Evolutionary conservation across 1,140 invertebrate species (phyloP).

Genomic region (Rhopalosiphum padi): DNA sequence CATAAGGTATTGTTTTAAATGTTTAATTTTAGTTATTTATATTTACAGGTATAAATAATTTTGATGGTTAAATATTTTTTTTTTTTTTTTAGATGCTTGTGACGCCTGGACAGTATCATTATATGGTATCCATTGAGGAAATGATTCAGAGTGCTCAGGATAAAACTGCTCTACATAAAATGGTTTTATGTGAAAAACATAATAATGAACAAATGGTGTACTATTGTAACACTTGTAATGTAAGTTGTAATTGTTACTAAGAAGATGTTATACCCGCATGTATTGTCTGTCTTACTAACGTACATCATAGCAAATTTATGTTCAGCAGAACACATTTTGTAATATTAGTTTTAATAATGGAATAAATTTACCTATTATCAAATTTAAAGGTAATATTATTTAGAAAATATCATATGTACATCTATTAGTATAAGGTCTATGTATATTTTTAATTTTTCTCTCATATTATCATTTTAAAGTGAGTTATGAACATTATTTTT

Average conservation of each 20-base stretch:
- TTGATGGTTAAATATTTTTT: slow-evolving; percentile 11
- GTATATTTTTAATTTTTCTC: no score
- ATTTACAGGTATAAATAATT: slow-evolving; percentile 2
- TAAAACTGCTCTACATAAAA: slow-evolving; percentile 78
- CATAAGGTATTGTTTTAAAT: slow-evolving; percentile 70
- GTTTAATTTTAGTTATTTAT: neutral
- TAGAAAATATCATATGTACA: no score
- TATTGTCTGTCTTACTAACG: no score
- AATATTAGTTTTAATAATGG: no score
- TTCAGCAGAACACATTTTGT: no score
- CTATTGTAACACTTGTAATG: slow-evolving; percentile 83
- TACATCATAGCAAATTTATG: no score
- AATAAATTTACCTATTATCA: no score
- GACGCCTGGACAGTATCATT: slow-evolving; percentile 92
- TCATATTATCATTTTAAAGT: no score
- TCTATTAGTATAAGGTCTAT: neutral
- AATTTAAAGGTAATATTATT: no score
- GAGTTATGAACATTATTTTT: no score
- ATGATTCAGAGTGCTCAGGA: slow-evolving; percentile 77
- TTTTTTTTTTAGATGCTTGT: slow-evolving; percentile 69
- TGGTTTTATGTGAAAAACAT: slow-evolving; percentile 80
- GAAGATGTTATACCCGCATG: no score
- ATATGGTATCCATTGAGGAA: slow-evolving; percentile 86
- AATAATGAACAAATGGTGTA: slow-evolving; percentile 79
- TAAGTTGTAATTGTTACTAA: slow-evolving; percentile 61